Conservation (phyloP, 2,113 vertebrate species). For the Ursus arctos region DNA sequence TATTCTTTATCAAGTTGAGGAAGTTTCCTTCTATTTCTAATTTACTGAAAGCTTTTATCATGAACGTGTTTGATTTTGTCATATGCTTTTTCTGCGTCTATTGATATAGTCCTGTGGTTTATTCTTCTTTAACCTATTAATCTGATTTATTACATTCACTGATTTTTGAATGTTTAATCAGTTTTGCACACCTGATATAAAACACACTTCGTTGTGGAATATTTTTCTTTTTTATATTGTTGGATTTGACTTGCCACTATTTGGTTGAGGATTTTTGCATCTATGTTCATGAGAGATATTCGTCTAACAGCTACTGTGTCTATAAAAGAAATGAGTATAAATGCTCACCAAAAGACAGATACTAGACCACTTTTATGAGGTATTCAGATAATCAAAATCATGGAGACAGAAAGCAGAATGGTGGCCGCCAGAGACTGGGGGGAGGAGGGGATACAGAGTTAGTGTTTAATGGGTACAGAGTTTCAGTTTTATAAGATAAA, state of each 20-base stretch:
- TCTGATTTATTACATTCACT: not conserved
- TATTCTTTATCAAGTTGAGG: conserved; percentile 25
- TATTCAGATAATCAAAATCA: conserved; percentile 30
- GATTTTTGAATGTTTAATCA: not conserved
- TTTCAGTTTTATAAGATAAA: not conserved
- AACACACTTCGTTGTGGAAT: not conserved
- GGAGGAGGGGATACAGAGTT: not conserved
- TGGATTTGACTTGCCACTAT: not conserved
- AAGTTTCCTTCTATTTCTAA: not conserved
- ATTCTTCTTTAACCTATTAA: not conserved
- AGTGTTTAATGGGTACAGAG: not conserved
- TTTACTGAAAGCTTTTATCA: not conserved
- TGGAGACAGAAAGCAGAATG: not conserved
- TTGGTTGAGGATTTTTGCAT: not conserved
- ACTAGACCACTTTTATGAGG: not conserved
- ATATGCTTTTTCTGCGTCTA: not conserved
- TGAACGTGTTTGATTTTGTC: not conserved
- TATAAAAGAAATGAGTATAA: conserved; percentile 27
- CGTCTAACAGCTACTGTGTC: not conserved
- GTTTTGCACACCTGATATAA: not conserved
- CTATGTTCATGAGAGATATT: not conserved
- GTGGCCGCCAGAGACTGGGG: not conserved
- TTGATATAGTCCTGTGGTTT: not conserved
- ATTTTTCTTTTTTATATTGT: not conserved
- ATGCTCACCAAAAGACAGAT: not conserved